Conservation (phyloP, 1,140 invertebrate species). For the Zaprionus taronus region DNA sequence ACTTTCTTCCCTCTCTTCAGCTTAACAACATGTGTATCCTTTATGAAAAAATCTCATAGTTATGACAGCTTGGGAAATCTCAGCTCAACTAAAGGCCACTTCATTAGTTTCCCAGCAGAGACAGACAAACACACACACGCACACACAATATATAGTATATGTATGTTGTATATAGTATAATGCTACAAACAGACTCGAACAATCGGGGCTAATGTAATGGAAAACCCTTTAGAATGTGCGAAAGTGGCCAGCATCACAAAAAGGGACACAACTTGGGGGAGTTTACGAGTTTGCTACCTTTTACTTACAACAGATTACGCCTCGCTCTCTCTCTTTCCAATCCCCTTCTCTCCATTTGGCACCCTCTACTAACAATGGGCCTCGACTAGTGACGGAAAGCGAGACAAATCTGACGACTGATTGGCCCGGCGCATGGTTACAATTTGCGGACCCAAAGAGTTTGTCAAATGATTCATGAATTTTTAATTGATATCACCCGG, state of each 20-base stretch:
- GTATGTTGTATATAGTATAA: not conserved
- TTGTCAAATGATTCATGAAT: slow-evolving; percentile 82
- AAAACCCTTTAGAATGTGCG: slow-evolving; percentile 52
- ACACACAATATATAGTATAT: not conserved
- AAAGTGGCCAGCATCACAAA: slow-evolving; percentile 29
- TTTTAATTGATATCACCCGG: slow-evolving; percentile 73
- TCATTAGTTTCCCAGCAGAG: slow-evolving; percentile 31
- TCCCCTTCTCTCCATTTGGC: slow-evolving; percentile 3
- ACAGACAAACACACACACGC: not conserved
- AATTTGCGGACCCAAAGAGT: slow-evolving; percentile 58
- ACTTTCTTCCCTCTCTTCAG: slow-evolving; percentile 4
- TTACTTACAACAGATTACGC: slow-evolving; percentile 72
- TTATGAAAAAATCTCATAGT: slow-evolving; percentile 14
- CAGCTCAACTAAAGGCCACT: slow-evolving; percentile 27
- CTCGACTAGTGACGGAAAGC: slow-evolving; percentile 7
- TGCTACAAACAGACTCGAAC: slow-evolving; percentile 25
- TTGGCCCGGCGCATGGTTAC: slow-evolving; percentile 49
- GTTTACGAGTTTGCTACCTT: slow-evolving; percentile 62
- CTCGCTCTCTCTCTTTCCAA: slow-evolving; percentile 18
- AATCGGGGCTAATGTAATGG: slow-evolving; percentile 51
- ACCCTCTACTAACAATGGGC: slow-evolving; percentile 29
- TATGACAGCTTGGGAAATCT: slow-evolving; percentile 11
- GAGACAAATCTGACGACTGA: slow-evolving; percentile 35
- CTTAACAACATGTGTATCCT: slow-evolving; percentile 6
- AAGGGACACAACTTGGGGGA: slow-evolving; percentile 26